Conservation (phyloP, 2,797 vertebrate species). For the Prionace glauca region DNA sequence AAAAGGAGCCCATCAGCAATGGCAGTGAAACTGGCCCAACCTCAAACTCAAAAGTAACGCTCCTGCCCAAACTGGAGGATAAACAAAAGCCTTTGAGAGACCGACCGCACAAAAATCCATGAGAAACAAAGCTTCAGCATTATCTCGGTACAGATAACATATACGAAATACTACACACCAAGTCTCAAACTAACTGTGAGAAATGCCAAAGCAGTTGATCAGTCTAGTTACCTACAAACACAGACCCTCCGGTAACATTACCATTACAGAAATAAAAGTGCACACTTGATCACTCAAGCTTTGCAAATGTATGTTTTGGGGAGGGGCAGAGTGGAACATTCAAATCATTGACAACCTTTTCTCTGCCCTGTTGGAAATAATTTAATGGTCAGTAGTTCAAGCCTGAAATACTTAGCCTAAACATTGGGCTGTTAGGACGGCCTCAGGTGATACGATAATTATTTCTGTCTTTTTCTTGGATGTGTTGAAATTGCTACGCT, state of each 20-base stretch:
- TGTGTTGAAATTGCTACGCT: slow-evolving; percentile 7
- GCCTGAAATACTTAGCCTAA: neutral
- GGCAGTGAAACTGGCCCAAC: no score
- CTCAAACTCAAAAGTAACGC: neutral
- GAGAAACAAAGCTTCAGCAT: neutral
- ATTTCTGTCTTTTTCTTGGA: neutral
- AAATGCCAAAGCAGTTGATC: neutral
- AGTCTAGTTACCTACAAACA: neutral
- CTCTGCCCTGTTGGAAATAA: neutral
- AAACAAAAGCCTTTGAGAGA: neutral
- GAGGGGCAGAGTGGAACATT: neutral
- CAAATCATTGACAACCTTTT: neutral
- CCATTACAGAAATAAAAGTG: neutral
- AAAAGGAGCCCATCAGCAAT: no score
- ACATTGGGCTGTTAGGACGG: neutral
- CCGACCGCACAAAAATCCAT: neutral
- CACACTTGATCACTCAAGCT: neutral
- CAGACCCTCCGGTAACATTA: neutral
- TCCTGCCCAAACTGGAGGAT: neutral
- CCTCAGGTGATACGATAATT: neutral
- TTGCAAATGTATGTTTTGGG: neutral
- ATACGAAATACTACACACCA: neutral
- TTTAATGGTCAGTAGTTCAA: neutral
- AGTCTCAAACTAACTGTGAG: neutral
- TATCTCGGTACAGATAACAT: neutral